A percentile compares a stretch with the other conserved stretches of the same genome.
Evolutionary conservation across 2,797 vertebrate species (phyloP).

Genomic region (Sphenopsis melanotis): DNA sequence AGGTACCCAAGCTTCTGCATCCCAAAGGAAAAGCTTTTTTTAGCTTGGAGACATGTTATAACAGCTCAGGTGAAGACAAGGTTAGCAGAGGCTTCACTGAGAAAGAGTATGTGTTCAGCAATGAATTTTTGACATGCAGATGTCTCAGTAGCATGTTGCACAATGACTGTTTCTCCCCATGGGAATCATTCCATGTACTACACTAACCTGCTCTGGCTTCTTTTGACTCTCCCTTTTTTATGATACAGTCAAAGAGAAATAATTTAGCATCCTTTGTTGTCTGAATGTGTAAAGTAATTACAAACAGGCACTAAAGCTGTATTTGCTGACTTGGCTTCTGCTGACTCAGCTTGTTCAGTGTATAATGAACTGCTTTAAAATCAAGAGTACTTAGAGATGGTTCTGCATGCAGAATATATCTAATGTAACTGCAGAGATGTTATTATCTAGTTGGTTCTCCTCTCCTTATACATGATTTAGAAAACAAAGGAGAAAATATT

Average conservation of each 20-base stretch:
- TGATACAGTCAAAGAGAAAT: neutral
- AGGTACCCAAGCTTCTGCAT: neutral
- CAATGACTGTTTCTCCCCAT: neutral
- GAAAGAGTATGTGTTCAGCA: neutral
- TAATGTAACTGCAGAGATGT: neutral
- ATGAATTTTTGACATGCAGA: neutral
- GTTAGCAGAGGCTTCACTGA: neutral
- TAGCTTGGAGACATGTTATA: neutral
- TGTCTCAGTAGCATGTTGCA: neutral
- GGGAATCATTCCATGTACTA: neutral
- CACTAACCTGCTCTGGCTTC: slow-evolving; percentile 2
- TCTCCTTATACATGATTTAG: neutral
- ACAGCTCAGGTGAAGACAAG: neutral
- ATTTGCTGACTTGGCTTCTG: neutral
- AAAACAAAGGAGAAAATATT: neutral
- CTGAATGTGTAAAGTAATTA: slow-evolving; percentile 15
- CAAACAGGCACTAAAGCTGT: neutral
- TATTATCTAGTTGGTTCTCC: neutral
- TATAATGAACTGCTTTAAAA: slow-evolving; percentile 17
- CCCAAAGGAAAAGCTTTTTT: neutral
- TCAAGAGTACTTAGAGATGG: neutral
- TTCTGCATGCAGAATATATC: neutral
- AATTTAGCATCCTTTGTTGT: slow-evolving; percentile 1
- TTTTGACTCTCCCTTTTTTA: slow-evolving; percentile 11
- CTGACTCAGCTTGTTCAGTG: neutral